Evolutionary conservation across 35 echinoderm and acorn worm genomes (phyloP).

Genomic region (Heliocidaris tuberculata): DNA sequence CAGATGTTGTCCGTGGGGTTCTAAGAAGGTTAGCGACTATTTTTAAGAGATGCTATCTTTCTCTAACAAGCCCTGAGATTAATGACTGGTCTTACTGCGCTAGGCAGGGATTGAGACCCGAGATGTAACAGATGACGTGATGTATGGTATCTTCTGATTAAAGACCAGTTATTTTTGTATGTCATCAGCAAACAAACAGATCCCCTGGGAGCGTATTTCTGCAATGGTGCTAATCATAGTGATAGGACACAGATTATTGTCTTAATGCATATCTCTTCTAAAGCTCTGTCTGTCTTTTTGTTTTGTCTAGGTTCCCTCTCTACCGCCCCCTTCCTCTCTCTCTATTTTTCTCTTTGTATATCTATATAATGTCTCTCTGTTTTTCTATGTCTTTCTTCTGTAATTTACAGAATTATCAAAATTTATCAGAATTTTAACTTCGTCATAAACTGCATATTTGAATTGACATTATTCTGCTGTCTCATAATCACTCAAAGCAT

Average conservation of each 20-base stretch:
- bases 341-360: no score
- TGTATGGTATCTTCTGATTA: not conserved
- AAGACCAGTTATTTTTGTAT: slow-evolving; percentile 4
- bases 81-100: not conserved
- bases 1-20: no score
- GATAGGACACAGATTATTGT: not conserved
- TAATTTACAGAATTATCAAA: no score
- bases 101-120: not conserved
- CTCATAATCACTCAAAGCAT: no score
- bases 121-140: not conserved
- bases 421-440: no score
- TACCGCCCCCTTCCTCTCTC: not conserved
- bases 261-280: not conserved
- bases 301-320: not conserved
- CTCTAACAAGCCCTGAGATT: not conserved
- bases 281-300: not conserved
- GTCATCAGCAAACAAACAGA: not conserved
- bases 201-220: not conserved
- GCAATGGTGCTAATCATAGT: not conserved
- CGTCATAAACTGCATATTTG: no score
- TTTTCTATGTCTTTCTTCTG: no score
- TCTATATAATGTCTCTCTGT: no score
- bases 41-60: not conserved
- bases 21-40: not conserved
- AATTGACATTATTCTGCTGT: no score